Percentiles rank a stretch among this genome's conserved stretches.
Evolutionary conservation across 2,797 vertebrate species (phyloP).

Genomic region (Rousettus madagascariensis): DNA sequence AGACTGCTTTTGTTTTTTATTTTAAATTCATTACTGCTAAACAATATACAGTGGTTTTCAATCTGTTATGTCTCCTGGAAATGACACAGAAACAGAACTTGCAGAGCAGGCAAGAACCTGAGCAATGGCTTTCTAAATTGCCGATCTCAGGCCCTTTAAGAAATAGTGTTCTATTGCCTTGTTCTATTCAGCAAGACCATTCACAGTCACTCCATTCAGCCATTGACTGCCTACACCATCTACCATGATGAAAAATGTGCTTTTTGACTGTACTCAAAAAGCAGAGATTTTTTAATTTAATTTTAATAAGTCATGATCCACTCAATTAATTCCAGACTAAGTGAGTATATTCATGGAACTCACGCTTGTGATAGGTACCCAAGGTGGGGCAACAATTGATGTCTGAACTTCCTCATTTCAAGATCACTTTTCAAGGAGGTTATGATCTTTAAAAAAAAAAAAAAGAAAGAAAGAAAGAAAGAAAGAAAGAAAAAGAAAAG

Average conservation of each 20-base stretch:
- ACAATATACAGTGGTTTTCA: neutral
- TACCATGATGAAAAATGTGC: neutral
- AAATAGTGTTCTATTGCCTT: neutral
- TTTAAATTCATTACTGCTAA: constrained; percentile 14
- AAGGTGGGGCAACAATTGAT: neutral
- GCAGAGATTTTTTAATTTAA: neutral
- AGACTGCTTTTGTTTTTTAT: neutral
- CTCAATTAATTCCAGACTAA: neutral
- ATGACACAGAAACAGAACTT: neutral
- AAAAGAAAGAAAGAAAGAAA: neutral
- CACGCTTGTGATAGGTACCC: neutral
- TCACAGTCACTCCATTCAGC: neutral
- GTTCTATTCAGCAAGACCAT: neutral
- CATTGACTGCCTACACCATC: neutral
- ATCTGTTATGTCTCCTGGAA: neutral
- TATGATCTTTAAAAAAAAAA: neutral
- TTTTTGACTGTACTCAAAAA: neutral
- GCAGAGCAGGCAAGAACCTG: neutral
- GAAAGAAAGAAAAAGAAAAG: too few relatives aligned
- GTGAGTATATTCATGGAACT: neutral
- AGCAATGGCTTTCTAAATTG: neutral
- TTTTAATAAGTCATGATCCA: neutral
- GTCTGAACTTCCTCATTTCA: neutral
- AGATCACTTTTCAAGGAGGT: neutral
- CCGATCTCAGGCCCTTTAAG: neutral